phyloP scores from a whole-genome alignment of 2,797 vertebrate genomes.

The Galaxias olidus region DNA sequence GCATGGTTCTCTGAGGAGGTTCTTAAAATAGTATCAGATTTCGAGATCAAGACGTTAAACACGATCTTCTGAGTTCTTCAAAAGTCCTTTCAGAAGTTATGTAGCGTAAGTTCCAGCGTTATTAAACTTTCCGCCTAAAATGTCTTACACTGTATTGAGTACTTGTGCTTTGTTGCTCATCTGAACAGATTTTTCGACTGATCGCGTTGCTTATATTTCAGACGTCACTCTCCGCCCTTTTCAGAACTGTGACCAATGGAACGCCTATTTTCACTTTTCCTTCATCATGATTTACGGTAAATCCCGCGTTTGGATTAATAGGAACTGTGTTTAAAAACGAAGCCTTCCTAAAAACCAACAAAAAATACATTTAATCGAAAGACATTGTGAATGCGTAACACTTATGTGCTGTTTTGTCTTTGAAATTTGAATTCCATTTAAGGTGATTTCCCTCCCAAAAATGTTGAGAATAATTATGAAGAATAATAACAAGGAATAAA shows the following conservation, averaged over 20 bases:
- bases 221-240: conserved; percentile 22
- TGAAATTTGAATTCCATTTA: too few relatives aligned
- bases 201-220: conserved; percentile 26
- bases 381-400: too few relatives aligned
- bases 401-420: too few relatives aligned
- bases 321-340: too few relatives aligned
- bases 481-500: too few relatives aligned
- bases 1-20: conserved; percentile 53
- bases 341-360: too few relatives aligned
- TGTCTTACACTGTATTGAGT: not conserved
- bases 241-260: not conserved
- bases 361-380: too few relatives aligned
- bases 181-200: fast-evolving
- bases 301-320: not conserved
- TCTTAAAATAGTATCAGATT: not conserved
- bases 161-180: not conserved
- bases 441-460: too few relatives aligned
- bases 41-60: not conserved
- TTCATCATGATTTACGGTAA: conserved; percentile 37
- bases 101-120: not conserved
- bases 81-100: not conserved
- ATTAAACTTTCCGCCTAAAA: not conserved
- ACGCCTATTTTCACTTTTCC: conserved; percentile 1
- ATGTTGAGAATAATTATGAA: too few relatives aligned
- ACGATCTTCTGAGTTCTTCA: not conserved